Evolutionary conservation across 2,113 vertebrate species (phyloP).

Genomic region (Leptobrachium leishanense): DNA sequence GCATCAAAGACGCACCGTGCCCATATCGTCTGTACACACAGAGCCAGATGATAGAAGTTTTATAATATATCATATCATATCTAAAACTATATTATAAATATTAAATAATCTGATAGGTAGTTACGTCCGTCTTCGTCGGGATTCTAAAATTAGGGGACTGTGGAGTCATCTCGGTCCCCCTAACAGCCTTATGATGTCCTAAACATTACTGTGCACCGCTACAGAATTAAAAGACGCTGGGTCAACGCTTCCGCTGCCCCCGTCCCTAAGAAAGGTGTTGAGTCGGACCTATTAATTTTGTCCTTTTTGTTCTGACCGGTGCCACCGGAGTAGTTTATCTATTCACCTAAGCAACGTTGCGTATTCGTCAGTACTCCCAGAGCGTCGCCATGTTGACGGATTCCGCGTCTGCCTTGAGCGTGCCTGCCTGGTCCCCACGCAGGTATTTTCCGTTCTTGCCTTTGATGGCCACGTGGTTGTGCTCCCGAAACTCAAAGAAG

Average conservation of each 20-base stretch:
- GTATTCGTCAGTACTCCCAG: slow-evolving; percentile 84
- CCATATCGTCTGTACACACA: neutral
- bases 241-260: neutral
- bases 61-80: slow-evolving; percentile 6
- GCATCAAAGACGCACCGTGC: neutral
- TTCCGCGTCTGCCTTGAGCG: slow-evolving; percentile 79
- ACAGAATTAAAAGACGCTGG: neutral
- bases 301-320: neutral
- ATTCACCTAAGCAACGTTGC: slow-evolving; percentile 22
- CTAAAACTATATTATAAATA: slow-evolving; percentile 6
- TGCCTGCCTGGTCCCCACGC: slow-evolving; percentile 86
- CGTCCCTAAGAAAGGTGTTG: neutral
- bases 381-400: slow-evolving; percentile 72
- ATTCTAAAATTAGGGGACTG: slow-evolving; percentile 7
- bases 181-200: neutral
- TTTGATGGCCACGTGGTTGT: slow-evolving; percentile 85
- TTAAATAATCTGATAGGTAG: neutral
- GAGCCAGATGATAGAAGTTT: neutral
- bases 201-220: neutral
- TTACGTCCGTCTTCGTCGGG: slow-evolving; percentile 17
- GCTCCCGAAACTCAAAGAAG: slow-evolving; percentile 87
- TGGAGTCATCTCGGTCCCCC: neutral
- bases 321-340: neutral
- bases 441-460: slow-evolving; percentile 85
- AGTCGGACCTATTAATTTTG: neutral